Evolutionary conservation across 2,888 invertebrate genomes (phyloP), one percentile per base, ranked within the genome.

Genomic region (Aspidiotus rigidus): DNA sequence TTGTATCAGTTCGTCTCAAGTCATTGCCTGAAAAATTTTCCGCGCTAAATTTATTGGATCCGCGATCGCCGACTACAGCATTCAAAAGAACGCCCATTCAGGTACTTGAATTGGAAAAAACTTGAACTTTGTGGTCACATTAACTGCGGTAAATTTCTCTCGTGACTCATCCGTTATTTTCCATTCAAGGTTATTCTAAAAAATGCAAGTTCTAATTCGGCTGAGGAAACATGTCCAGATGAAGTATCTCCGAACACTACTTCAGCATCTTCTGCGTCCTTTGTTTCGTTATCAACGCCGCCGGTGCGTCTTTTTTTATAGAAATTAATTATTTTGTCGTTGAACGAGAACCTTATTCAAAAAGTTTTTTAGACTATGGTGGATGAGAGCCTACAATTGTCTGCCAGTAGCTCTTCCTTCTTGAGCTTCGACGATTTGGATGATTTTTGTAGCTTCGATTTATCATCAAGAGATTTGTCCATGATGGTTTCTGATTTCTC

Each of bases 61-160:
- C 71, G 11, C 42, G 71, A 15, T 71, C 71, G 1, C 71, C 71
- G 11, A 71, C 71, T 11, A 62, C 60, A 41, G 71, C 62, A 42
- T 69, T 71, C 62, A 42, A 71, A 39, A 62, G 71, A 54, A 71
- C 71, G 7, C 71, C 71, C 40, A 69, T 71, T 16, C 44, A 55
- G 39, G 71, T 71, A 57, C 56, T 13, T 17, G 1, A 44, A 13
- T 44, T 3, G 6, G 9, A n/a, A 10, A 59, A 28, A 28, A 28
- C 28, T 28, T 59, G 2, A 10, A 28, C 11, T 13, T n/a, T 39
- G 28, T n/a, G 16, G 2, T 9, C 17, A 3, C 10, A 3, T 16
- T 17, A 59, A 15, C 44, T 6, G 13, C 3, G 28, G 11, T 17
- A 60, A 60, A 15, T 60, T 40, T 60, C 39, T 39, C 17, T 40